phyloP scores from a whole-genome alignment of 2,888 invertebrate species.

The Megaustenia siamemsis region DNA sequence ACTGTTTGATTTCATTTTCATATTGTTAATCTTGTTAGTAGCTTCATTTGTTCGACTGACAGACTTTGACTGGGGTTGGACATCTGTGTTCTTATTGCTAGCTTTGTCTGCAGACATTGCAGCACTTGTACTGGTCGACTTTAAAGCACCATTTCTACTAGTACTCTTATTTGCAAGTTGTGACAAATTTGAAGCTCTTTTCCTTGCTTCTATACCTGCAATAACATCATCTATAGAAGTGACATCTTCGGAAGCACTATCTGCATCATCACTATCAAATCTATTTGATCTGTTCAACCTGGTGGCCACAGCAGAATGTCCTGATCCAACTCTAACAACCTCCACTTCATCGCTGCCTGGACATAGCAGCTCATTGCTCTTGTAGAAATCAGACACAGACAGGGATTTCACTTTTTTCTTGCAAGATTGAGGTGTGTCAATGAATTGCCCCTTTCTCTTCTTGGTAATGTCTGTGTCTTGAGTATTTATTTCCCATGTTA shows the following conservation, averaged over 20 bases:
- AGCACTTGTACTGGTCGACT: not conserved
- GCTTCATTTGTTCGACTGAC: not conserved
- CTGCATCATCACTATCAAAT: slow-evolving; percentile 53
- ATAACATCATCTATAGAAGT: not conserved
- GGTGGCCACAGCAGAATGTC: not conserved
- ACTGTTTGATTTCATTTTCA: not conserved
- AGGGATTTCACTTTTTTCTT: slow-evolving; percentile 5
- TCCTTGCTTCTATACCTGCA: not conserved
- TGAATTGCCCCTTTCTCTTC: slow-evolving; percentile 51
- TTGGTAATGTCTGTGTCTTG: slow-evolving; percentile 55
- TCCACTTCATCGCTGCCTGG: slow-evolving; percentile 39
- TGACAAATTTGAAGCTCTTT: not conserved
- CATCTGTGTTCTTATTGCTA: not conserved
- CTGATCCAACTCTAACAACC: slow-evolving; percentile 41
- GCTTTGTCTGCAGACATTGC: not conserved
- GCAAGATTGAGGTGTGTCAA: not conserved
- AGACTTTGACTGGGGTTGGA: not conserved
- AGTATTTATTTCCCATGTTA: slow-evolving; percentile 68
- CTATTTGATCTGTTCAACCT: slow-evolving; percentile 28
- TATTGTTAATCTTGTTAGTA: not conserved
- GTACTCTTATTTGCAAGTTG: not conserved
- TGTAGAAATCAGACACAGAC: not conserved
- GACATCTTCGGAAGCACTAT: slow-evolving; percentile 34
- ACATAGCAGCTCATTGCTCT: not conserved
- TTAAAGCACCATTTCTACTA: not conserved